Percentiles rank a stretch among this genome's conserved stretches.
Evolutionary conservation across 2,797 vertebrate species (phyloP).

Genomic region (Lacerta bilineata): DNA sequence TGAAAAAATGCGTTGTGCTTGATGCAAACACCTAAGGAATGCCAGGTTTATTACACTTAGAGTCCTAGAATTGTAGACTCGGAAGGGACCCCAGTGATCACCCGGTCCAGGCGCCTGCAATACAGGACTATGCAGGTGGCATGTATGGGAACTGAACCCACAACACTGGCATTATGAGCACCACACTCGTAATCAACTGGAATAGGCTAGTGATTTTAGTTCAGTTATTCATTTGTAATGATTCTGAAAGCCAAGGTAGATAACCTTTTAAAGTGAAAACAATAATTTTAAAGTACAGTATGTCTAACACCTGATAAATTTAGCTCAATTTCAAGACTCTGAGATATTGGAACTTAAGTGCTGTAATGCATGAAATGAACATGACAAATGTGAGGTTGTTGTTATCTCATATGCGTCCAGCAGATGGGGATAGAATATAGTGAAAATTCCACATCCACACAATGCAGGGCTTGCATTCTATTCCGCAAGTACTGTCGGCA

Average conservation of each 20-base stretch:
- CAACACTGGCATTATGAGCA: too few species aligned
- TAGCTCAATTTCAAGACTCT: not conserved
- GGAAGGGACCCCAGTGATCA: too few species aligned
- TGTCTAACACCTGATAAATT: not conserved
- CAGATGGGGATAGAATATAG: conserved; percentile 78
- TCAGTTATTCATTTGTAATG: not conserved
- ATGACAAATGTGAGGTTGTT: not conserved
- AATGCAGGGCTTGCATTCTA: not conserved
- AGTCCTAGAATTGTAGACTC: too few species aligned
- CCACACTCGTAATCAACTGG: too few species aligned
- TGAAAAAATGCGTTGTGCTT: accelerated
- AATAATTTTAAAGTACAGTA: not conserved
- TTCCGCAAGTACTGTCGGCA: conserved; percentile 17
- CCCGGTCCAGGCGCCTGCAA: too few species aligned
- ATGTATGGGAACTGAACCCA: too few species aligned
- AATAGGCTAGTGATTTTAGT: not conserved
- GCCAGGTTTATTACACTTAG: not conserved
- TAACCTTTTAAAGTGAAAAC: not conserved
- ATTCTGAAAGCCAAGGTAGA: conserved; percentile 3
- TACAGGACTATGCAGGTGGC: too few species aligned
- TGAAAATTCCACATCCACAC: not conserved
- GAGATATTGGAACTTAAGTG: not conserved
- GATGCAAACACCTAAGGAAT: not conserved
- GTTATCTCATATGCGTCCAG: conserved; percentile 66
- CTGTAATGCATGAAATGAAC: not conserved